Evolutionary conservation across 2,888 invertebrate species (phyloP), one percentile per base, ranked within the genome.

Genomic region (Polyommatus icarus): DNA sequence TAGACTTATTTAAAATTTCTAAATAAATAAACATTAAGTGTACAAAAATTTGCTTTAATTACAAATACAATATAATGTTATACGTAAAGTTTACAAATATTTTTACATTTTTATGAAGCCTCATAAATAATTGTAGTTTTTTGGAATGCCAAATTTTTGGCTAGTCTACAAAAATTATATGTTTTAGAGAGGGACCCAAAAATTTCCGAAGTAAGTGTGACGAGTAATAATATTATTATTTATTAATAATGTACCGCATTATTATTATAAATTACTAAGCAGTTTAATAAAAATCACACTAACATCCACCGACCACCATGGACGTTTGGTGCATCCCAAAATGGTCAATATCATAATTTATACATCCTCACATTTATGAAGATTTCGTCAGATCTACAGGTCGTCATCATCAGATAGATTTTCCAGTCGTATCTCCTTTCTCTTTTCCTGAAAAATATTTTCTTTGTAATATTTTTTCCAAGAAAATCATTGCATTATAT

Each of bases 401-500:
- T 83, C 82, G 78, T 90, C 88, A 79, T 89, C 89, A 36, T 89
- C 87, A 1, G 85, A 81, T n/a, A 84, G 79, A 77, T 88, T 85
- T 79, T 89, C 89, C 76, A 92, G 80, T 0, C 87, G 84, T 50
- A 92, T 80, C 80, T 89, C 86, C 84, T 89, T 86, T 78, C 88
- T 90, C 75, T 88, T 84, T 5, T 87, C 80, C 93, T 93, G 87
- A 82, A 91, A 78, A 76, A 80, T 72, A 1, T 8, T 57, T 5
- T 10, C 24, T 24, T 6, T 67, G 12, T 75, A 18, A n/a, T 57
- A 54, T 57, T 57, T 57, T 36, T 36, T 7, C 36, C 7, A 36
- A 36, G 7, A 36, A 36, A 36, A 36, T 36, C 36, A 36, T 36
- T 36, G 36, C 36, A 36, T 36, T 24, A 36, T 32, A 24, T 24